These are phyloP conservation scores for Rhynchomys soricoides DNA, from an alignment of 2,113 vertebrate species.

Conservation along the genomic window DNA sequence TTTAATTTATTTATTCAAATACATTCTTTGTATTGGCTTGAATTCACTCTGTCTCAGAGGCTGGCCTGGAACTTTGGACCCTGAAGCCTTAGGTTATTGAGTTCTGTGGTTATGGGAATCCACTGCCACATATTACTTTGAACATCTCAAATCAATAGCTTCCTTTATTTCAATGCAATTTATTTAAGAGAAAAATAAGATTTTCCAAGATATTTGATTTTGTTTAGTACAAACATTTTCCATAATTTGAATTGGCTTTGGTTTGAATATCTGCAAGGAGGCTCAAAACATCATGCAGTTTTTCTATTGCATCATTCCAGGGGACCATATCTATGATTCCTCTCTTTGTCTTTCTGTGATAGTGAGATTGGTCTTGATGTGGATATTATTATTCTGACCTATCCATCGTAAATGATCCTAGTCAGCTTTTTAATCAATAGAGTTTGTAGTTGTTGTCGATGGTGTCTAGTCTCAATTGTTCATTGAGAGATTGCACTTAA, in stretches of 20 bases:
- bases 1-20: neutral
- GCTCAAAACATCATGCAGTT: neutral
- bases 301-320: neutral
- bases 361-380: neutral
- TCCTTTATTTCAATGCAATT: neutral
- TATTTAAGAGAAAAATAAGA: neutral
- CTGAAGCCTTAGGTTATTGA: too few species aligned
- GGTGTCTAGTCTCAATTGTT: neutral
- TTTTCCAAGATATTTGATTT: neutral
- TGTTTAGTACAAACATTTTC: neutral
- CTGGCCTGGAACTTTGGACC: neutral
- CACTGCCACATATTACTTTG: neutral
- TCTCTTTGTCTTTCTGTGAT: neutral
- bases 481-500: slow-evolving; percentile 58
- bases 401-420: neutral
- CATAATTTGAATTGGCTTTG: neutral
- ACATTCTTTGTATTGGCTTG: neutral
- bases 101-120: neutral
- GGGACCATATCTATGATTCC: neutral
- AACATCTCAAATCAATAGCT: neutral
- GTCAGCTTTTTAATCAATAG: neutral
- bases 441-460: neutral
- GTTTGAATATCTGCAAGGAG: neutral
- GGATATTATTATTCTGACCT: neutral
- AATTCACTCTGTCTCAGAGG: neutral